These are phyloP conservation scores for Cossypha polioptera DNA, from an alignment of 2,797 vertebrate genomes.

Conservation along the genomic window DNA sequence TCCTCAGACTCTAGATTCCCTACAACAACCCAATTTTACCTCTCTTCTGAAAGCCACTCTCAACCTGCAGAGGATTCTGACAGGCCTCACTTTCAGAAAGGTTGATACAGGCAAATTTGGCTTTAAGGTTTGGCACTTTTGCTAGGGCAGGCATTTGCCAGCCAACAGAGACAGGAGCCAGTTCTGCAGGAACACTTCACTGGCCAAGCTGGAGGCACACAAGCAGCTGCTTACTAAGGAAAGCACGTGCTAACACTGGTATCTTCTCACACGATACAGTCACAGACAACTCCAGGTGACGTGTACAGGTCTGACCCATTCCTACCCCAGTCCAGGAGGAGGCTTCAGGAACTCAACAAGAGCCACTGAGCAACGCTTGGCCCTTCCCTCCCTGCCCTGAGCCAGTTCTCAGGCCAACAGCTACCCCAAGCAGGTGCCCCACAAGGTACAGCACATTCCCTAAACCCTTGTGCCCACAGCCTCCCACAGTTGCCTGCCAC, in stretches of 20 bases:
- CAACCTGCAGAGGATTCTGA: neutral
- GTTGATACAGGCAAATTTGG: neutral
- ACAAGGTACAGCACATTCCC: neutral
- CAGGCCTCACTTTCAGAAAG: neutral
- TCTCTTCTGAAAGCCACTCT: neutral
- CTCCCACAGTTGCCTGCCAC: neutral
- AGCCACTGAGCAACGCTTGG: rapidly evolving
- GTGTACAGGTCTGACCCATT: neutral
- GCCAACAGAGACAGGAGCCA: neutral
- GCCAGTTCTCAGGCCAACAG: neutral
- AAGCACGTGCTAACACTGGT: neutral
- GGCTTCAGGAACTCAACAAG: neutral
- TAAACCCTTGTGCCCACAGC: neutral
- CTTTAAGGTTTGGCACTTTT: slow-evolving; percentile 61
- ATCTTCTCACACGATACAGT: neutral
- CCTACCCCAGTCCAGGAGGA: neutral
- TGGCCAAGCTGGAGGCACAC: neutral
- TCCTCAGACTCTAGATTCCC: neutral
- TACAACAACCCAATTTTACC: neutral
- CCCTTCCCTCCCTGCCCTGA: neutral
- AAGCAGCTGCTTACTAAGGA: neutral
- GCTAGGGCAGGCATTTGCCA: neutral
- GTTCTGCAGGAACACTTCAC: neutral
- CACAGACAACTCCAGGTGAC: neutral
- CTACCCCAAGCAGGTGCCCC: neutral